Percentiles rank a stretch among this genome's conserved stretches.
phyloP scores from a whole-genome alignment of 1,140 invertebrate genomes.

The Aphelinus atriplicis region DNA sequence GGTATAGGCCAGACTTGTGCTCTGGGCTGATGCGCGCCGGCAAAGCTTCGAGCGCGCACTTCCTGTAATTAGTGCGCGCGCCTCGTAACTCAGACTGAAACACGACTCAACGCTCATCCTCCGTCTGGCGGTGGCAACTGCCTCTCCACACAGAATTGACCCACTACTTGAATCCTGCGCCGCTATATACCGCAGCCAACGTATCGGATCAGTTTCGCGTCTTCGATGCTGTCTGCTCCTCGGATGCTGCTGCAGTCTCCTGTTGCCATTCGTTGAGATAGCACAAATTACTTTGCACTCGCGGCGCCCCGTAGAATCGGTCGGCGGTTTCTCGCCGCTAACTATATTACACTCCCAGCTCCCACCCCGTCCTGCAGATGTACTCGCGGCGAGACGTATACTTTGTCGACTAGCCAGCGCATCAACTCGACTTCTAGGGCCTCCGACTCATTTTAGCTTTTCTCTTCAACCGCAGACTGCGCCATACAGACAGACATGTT shows the following conservation, averaged over 20 bases:
- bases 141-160: no score
- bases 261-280: background rate
- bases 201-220: slow-evolving; percentile 22
- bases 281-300: slow-evolving; percentile 14
- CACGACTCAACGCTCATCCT: background rate
- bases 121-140: no score
- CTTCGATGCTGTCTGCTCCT: background rate
- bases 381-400: background rate
- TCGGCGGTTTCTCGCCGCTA: slow-evolving; percentile 1
- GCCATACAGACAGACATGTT: background rate
- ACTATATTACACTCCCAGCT: background rate
- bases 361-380: background rate
- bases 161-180: no score
- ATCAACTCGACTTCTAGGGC: no score
- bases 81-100: background rate
- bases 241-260: background rate
- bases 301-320: background rate
- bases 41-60: background rate
- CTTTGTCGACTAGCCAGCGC: no score
- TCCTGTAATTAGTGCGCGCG: slow-evolving; percentile 1
- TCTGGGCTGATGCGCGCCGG: background rate
- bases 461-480: background rate
- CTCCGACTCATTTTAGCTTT: background rate
- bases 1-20: no score
- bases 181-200: no score